These are phyloP conservation scores for Ciconia stormi DNA, from an alignment of 2,113 vertebrate genomes.

Conservation along the genomic window DNA sequence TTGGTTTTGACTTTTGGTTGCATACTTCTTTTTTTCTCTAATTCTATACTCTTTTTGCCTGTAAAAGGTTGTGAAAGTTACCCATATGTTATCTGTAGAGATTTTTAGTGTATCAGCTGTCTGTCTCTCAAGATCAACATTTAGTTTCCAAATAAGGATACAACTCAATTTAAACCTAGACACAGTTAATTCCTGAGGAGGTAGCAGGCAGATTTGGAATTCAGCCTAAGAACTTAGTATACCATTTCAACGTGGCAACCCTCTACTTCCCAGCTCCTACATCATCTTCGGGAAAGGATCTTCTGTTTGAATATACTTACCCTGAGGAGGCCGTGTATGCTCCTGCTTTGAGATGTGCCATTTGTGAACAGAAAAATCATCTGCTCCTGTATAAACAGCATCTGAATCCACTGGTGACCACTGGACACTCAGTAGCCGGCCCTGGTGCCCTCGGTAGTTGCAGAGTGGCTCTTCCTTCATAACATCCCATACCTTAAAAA, in stretches of 20 bases:
- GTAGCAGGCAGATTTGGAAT: not conserved
- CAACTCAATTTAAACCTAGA: not conserved
- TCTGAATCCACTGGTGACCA: constrained; percentile 93
- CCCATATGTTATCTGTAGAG: not conserved
- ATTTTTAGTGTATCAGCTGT: not conserved
- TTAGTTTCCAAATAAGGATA: not conserved
- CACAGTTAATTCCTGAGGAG: not conserved
- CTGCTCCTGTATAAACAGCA: constrained; percentile 89
- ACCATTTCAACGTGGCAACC: not conserved
- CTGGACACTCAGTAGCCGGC: constrained; percentile 86
- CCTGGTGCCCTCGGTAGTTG: constrained; percentile 91
- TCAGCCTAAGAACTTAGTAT: not conserved
- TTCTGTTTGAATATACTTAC: constrained; percentile 62
- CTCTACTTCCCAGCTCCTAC: not conserved
- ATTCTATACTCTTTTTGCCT: constrained; percentile 88
- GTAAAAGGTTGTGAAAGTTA: constrained; percentile 1
- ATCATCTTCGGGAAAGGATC: not conserved
- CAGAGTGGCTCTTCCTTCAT: constrained; percentile 84
- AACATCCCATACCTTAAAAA: constrained; percentile 90
- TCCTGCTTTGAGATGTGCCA: constrained; percentile 89
- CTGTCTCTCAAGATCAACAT: not conserved
- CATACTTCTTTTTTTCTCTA: constrained; percentile 82
- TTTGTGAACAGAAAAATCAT: constrained; percentile 92
- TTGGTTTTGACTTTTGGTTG: constrained; percentile 81
- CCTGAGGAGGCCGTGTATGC: constrained; percentile 87